Conservation (phyloP, 2,888 invertebrate genomes). For the Amphipoea oculea region DNA sequence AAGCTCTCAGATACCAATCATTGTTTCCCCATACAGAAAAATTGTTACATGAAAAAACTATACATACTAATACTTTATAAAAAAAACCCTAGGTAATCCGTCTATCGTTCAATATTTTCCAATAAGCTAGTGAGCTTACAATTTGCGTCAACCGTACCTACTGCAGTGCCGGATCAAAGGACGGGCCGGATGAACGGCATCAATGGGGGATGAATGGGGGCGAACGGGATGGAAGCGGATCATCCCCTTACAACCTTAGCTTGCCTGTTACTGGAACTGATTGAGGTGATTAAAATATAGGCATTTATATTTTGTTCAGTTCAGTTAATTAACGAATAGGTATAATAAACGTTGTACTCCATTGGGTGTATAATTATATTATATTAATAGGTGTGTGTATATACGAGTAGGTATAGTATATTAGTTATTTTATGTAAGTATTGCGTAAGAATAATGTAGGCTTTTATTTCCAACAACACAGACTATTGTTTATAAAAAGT, state of each 20-base stretch:
- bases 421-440: too few relatives aligned
- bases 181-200: slow-evolving; percentile 34
- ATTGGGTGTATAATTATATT: too few relatives aligned
- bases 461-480: neutral
- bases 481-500: slow-evolving; percentile 10
- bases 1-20: neutral
- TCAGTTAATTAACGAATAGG: too few relatives aligned
- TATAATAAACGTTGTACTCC: too few relatives aligned
- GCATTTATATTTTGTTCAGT: slow-evolving; percentile 39
- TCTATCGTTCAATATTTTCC: slow-evolving; percentile 45
- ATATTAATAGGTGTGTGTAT: too few relatives aligned
- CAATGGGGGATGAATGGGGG: slow-evolving; percentile 43
- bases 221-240: slow-evolving; percentile 55
- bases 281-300: slow-evolving; percentile 54
- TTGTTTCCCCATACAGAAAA: neutral
- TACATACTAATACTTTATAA: slow-evolving; percentile 8
- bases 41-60: neutral
- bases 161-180: slow-evolving; percentile 51
- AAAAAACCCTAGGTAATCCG: slow-evolving; percentile 31
- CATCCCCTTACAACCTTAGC: slow-evolving; percentile 60
- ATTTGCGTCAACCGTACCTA: slow-evolving; percentile 55
- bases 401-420: too few relatives aligned
- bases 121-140: slow-evolving; percentile 59
- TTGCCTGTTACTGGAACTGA: slow-evolving; percentile 43
- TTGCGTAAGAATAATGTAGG: too few relatives aligned